Conservation (phyloP, 2,113 vertebrate genomes). For the Gymnogyps californianus region DNA sequence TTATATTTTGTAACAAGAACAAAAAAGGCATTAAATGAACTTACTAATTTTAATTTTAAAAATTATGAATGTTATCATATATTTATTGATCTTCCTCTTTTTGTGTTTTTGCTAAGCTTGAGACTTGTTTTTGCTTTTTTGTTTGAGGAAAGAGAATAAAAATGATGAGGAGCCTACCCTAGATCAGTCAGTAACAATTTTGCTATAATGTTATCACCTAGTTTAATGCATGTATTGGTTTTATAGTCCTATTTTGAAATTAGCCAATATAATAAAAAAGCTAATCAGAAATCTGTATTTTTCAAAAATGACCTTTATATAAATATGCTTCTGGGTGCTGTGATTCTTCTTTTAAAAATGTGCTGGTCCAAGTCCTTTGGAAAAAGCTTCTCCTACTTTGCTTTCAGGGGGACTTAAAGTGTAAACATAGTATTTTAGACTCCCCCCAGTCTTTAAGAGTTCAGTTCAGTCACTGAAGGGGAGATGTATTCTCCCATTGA, state of each 20-base stretch:
- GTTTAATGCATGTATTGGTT: background rate
- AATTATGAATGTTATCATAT: rapidly evolving
- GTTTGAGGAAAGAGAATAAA: background rate
- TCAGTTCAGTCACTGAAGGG: background rate
- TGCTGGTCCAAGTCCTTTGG: background rate
- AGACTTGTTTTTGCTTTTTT: background rate
- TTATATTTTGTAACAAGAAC: background rate
- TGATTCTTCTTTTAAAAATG: background rate
- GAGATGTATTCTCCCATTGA: background rate
- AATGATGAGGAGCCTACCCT: background rate
- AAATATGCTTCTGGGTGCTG: background rate
- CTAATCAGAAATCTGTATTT: background rate
- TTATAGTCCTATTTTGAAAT: background rate
- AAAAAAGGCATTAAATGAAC: background rate
- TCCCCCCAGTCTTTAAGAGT: background rate
- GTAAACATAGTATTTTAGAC: background rate
- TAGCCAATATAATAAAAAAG: background rate
- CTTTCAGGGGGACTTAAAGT: background rate
- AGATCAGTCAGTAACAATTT: background rate
- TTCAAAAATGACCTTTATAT: background rate
- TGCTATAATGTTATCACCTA: background rate
- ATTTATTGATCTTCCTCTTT: background rate
- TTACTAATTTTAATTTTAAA: background rate
- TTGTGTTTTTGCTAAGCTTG: background rate
- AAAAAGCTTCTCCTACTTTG: background rate